These are phyloP conservation scores for Oryzias curvinotus DNA, from an alignment of 2,113 vertebrate genomes.

Conservation along the genomic window DNA sequence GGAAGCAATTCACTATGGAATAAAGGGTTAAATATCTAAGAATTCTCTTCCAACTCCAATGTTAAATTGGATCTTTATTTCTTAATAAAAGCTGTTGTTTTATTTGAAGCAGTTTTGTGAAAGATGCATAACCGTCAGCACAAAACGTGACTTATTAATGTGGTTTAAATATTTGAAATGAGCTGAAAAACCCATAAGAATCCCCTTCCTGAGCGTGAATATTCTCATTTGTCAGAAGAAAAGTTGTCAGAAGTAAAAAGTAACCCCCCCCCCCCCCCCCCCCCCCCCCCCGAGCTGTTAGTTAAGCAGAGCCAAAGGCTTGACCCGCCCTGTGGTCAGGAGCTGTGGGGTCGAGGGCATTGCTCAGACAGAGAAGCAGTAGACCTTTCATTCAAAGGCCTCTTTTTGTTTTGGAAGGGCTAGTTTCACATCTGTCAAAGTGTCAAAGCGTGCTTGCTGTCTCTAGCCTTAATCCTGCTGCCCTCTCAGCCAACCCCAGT, in stretches of 20 bases:
- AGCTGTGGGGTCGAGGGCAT: constrained; percentile 49
- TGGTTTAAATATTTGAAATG: too few species aligned
- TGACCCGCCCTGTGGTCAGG: constrained; percentile 57
- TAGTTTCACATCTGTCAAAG: constrained; percentile 72
- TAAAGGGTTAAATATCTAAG: too few species aligned
- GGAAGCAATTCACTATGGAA: too few species aligned
- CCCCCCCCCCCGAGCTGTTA: constrained; percentile 47
- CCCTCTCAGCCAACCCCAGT: constrained; percentile 21
- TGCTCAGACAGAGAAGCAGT: constrained; percentile 53
- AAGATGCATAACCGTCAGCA: too few species aligned
- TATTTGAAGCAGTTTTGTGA: too few species aligned
- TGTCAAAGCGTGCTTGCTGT: constrained; percentile 54
- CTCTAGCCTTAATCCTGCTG: constrained; percentile 26
- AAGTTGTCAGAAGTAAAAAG: too few species aligned
- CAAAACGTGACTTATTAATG: too few species aligned
- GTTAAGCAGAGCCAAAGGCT: constrained; percentile 57
- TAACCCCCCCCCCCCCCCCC: constrained; percentile 13
- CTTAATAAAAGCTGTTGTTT: too few species aligned
- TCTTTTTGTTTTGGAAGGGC: constrained; percentile 49
- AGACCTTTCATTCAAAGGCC: constrained; percentile 49
- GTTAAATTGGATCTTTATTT: too few species aligned
- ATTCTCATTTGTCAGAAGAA: constrained; percentile 56
- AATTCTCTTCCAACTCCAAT: too few species aligned
- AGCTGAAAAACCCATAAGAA: constrained; percentile 15
- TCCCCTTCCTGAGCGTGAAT: constrained; percentile 48